These are phyloP conservation scores for Pandion haliaetus DNA, from an alignment of 2,113 vertebrate species.

Conservation along the genomic window DNA sequence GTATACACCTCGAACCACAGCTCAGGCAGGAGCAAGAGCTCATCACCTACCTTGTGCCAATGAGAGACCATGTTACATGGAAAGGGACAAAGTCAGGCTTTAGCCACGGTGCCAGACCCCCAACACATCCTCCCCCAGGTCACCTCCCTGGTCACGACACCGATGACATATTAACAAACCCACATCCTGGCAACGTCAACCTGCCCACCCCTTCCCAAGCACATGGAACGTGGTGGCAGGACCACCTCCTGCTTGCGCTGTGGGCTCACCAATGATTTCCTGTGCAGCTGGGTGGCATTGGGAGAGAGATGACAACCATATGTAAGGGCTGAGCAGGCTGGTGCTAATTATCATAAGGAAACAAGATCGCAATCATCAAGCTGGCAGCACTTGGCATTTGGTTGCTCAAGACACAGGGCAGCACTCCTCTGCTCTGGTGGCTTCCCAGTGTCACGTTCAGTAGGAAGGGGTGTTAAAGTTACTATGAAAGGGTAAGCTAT, in stretches of 20 bases:
- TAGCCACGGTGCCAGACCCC: background rate
- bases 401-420: background rate
- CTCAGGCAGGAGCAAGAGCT: background rate
- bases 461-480: background rate
- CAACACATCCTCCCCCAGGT: background rate
- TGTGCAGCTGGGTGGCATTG: background rate
- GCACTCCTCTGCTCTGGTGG: background rate
- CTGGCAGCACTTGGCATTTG: background rate
- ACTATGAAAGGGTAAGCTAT: conserved; percentile 14
- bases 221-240: fast-evolving
- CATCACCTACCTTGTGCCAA: background rate
- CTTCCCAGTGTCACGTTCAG: background rate
- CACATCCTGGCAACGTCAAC: background rate
- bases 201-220: background rate
- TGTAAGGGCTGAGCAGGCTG: background rate
- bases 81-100: background rate
- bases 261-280: background rate
- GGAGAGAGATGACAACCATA: background rate
- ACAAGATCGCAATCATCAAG: background rate
- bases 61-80: background rate
- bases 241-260: background rate
- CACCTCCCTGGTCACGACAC: background rate
- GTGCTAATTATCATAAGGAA: background rate
- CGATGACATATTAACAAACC: background rate
- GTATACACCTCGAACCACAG: background rate